Percentiles rank a stretch among this genome's conserved stretches.
phyloP scores from a whole-genome alignment of 1,140 invertebrate species.

The Euura saliciscinereae region DNA sequence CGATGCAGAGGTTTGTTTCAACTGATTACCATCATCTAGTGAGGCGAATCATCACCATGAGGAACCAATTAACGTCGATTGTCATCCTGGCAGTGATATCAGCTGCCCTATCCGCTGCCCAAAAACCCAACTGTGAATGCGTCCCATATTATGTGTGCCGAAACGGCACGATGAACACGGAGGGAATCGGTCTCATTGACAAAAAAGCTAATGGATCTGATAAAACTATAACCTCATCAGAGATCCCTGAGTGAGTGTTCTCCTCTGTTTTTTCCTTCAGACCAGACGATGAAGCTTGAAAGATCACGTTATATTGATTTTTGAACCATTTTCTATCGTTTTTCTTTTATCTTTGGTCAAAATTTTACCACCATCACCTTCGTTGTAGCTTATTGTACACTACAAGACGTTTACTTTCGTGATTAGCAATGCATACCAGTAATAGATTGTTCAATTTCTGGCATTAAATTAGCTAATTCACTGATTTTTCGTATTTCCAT shows the following conservation, averaged over 20 bases:
- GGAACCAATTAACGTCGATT: background rate
- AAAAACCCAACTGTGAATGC: constrained; percentile 55
- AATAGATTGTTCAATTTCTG: background rate
- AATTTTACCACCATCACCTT: no score
- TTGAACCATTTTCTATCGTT: no score
- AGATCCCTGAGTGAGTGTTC: background rate
- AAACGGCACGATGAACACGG: constrained; percentile 68
- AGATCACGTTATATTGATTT: background rate
- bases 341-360: no score
- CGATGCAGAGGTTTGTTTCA: background rate
- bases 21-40: background rate
- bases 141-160: constrained; percentile 75
- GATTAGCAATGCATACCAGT: background rate
- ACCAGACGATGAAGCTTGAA: background rate
- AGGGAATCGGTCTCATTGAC: constrained; percentile 79
- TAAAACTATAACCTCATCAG: background rate
- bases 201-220: constrained; percentile 61
- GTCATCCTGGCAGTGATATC: background rate
- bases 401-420: no score
- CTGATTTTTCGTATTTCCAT: no score
- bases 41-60: background rate
- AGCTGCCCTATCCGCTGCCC: background rate
- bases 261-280: background rate
- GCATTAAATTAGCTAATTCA: background rate
- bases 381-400: no score